Evolutionary conservation across 2,888 invertebrate species (phyloP).

Genomic region (Erannis defoliaria): DNA sequence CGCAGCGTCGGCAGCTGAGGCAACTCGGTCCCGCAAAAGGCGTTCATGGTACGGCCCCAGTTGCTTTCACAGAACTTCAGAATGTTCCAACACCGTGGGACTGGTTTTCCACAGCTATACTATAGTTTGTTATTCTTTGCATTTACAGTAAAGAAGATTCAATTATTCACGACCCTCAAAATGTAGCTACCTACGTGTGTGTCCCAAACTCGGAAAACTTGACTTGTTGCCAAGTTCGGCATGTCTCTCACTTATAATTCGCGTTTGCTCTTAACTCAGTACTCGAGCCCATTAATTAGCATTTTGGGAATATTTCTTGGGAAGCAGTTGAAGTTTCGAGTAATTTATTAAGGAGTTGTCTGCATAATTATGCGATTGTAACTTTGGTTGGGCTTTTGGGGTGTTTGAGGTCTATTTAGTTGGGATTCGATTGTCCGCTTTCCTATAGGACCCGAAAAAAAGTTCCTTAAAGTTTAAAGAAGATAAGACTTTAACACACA

Average conservation of each 20-base stretch:
- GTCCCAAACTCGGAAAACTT: constrained; percentile 19
- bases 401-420: constrained; percentile 12
- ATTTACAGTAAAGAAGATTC: background rate
- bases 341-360: constrained; percentile 38
- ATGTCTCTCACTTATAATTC: constrained; percentile 28
- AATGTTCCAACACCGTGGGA: no score
- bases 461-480: no score
- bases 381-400: constrained; percentile 6
- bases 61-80: no score
- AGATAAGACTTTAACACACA: no score
- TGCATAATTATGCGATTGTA: constrained; percentile 35
- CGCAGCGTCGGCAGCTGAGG: no score
- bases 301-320: constrained; percentile 37
- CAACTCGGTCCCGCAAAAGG: no score
- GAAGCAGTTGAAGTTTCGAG: constrained; percentile 29
- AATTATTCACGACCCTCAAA: background rate
- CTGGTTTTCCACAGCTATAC: no score
- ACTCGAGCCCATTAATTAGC: constrained; percentile 34
- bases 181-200: background rate
- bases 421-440: background rate
- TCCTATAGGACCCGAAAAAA: no score
- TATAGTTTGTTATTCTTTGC: no score
- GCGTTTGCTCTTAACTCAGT: constrained; percentile 27
- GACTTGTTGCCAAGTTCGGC: constrained; percentile 35
- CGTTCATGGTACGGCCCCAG: no score